Evolutionary conservation across 1,140 invertebrate genomes (phyloP), one percentile per base, ranked within the genome.

Genomic region (Wasmannia auropunctata): DNA sequence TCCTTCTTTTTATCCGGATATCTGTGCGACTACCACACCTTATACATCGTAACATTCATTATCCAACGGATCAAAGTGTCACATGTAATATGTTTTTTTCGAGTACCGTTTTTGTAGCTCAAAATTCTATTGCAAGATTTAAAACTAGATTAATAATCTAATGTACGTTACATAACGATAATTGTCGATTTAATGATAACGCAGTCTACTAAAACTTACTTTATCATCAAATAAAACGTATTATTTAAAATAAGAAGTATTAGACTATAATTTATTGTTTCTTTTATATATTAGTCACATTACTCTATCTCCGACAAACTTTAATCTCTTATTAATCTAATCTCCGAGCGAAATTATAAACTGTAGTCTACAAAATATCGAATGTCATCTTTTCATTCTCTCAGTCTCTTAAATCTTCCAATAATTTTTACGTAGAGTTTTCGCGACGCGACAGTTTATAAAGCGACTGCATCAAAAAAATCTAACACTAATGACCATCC

Each of bases 391-490:
- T 43, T 2, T 49, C n/a, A n/a, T 49, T 37, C 1, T 49, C 28
- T 31, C 25, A 1, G 7, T n/a, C 28, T 37, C 19, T 10, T 2
- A 3, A 46, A 25, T 37, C n/a, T 37, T 22, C n/a, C 16, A 6
- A n/a, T 34, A 34, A 34, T 37, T 63, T 63, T 63, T 5, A 34
- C 19, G 8, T 25, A 25, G 1, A 34, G 2, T 16, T n/a, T 65
- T 67, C 14, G 16, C 75, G n/a, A 49, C 40, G 7, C 19, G 34
- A 31, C 43, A 83, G 37, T 43, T 58, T 72, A 72, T 40, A 46
- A 72, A 83, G 37, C 51, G 14, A 60, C 25, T 16, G 67, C 51
- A 58, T 46, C n/a, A 80, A 83, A 81, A n/a, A 83, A 83, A 60
- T 74, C 25, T 25, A n/a, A n/a, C n/a, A 25, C 19, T 54, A 49